Evolutionary conservation across 2,888 invertebrate genomes (phyloP), one percentile per base, ranked within the genome.

Genomic region (Eudemis profundana): DNA sequence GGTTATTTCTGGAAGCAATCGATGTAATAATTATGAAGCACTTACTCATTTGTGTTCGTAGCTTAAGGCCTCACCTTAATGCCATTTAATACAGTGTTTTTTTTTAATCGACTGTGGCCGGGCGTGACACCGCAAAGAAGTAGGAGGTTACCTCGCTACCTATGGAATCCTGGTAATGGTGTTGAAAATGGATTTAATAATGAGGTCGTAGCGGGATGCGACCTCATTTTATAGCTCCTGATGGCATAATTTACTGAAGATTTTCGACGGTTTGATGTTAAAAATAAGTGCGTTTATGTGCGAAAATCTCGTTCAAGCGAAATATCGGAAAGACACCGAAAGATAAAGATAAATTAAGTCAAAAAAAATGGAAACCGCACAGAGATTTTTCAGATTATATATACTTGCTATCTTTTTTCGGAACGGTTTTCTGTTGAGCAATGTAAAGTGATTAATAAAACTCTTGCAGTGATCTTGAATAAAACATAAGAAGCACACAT

Each of bases 91-190:
- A 8, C 10, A 7, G 33, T 33, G 5, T 7, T 17, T 40, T 12
- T 53, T 54, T 40, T 15, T 17, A 40, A 42, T 42, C 17, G 23
- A 2, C 27, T 42, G 7, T 54, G 50, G 29, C 33, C 21, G 40
- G 54, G 61, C 69, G 67, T 67, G 69, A 53, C 67, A 21, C 57
- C 27, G 65, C 71, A 69, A 64, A 65, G 61, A 53, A 61, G 17
- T 38, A 19, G 38, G 49, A 49, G 38, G 60, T 60, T 50, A 42
- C 50, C 56, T 54, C 42, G 38, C 47, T 61, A 66, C 64, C 65
- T 60, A 66, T 61, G 59, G 59, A 33, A 36, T 60, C 62, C 70
- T 61, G 64, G 69, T 36, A 14, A 40, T 19, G 15, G 7, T 10
- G 49, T 27, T 29, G 33, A 29, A 57, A 63, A 40, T 29, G 62